Evolutionary conservation across 1,140 invertebrate species (phyloP).

Genomic region (Zaprionus ghesquierei): DNA sequence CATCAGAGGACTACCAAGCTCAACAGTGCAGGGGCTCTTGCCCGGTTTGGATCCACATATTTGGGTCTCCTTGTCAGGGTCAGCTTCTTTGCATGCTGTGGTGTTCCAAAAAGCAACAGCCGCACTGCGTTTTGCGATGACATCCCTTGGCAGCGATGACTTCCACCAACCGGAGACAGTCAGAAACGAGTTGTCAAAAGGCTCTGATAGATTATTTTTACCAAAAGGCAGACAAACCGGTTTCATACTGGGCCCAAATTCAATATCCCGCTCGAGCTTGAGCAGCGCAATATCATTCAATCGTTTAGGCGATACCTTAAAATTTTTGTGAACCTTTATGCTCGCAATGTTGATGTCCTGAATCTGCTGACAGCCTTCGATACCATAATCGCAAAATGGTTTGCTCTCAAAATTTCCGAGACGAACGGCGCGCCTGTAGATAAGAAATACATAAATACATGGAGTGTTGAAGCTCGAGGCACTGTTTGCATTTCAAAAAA

Average conservation of each 20-base stretch:
- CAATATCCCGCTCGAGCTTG: not conserved
- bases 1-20: not conserved
- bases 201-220: not conserved
- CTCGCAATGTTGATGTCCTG: not conserved
- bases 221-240: not conserved
- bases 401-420: not conserved
- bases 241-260: not conserved
- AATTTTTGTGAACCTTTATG: not conserved
- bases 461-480: not conserved
- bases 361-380: not conserved
- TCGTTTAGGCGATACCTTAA: not conserved
- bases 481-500: not conserved
- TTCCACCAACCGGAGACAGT: not conserved
- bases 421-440: not conserved
- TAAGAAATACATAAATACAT: not conserved
- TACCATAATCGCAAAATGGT: not conserved
- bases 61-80: not conserved
- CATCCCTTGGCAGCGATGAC: not conserved
- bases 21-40: not conserved
- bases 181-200: not conserved
- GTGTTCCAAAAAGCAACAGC: not conserved
- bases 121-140: not conserved
- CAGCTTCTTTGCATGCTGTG: not conserved
- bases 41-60: not conserved
- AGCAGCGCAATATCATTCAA: not conserved